These are phyloP conservation scores for Fragum whitleyi DNA, from an alignment of 2,888 invertebrate species.

Conservation along the genomic window DNA sequence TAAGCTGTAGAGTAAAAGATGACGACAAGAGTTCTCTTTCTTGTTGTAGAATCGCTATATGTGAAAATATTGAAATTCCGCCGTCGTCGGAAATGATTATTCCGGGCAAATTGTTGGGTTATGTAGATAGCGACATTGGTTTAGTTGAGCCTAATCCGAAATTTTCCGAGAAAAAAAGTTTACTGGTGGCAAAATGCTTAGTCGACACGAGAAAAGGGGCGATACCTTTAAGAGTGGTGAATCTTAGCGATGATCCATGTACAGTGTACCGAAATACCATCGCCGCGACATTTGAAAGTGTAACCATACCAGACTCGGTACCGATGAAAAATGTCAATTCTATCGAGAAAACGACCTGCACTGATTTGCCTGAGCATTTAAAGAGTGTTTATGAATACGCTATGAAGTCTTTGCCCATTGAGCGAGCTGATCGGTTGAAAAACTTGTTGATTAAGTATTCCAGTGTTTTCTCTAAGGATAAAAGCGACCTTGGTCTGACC, in stretches of 20 bases:
- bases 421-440: constrained; percentile 8
- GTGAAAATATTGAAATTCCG: constrained; percentile 16
- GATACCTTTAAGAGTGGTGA: constrained; percentile 39
- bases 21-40: not conserved
- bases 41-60: constrained; percentile 23
- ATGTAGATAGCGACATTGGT: not conserved
- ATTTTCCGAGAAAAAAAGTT: constrained; percentile 21
- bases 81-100: constrained; percentile 27
- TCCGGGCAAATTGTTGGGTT: constrained; percentile 10
- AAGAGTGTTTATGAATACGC: not conserved
- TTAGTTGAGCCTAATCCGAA: constrained; percentile 17
- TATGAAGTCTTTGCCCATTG: not conserved
- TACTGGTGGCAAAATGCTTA: constrained; percentile 31
- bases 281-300: constrained; percentile 18
- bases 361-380: constrained; percentile 10
- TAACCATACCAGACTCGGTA: not conserved
- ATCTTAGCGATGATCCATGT: constrained; percentile 11
- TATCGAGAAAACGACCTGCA: not conserved
- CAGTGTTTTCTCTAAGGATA: constrained; percentile 34
- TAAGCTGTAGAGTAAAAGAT: constrained; percentile 16
- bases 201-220: constrained; percentile 12
- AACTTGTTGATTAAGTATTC: constrained; percentile 26
- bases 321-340: not conserved
- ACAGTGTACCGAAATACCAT: constrained; percentile 33
- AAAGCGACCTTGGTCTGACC: constrained; percentile 40